A percentile compares a stretch with the other conserved stretches of the same genome.
Conservation (phyloP, 2,797 vertebrate genomes). For the Rachycentron canadum region DNA sequence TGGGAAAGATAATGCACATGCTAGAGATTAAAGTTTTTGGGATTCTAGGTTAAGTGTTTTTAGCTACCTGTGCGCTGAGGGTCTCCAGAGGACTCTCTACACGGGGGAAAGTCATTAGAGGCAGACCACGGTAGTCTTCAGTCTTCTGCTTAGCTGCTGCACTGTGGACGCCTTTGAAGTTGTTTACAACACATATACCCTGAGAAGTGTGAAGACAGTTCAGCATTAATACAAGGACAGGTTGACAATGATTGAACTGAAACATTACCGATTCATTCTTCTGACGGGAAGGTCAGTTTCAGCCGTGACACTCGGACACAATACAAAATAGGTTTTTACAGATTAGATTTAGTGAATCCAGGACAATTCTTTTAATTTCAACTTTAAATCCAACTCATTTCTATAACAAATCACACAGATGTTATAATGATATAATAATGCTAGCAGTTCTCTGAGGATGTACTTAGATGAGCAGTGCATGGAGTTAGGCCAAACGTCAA, state of each 20-base stretch:
- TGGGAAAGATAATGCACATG: slow-evolving; percentile 45
- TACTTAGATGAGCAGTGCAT: too few relatives aligned
- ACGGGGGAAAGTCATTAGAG: slow-evolving; percentile 97
- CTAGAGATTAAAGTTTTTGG: slow-evolving; percentile 43
- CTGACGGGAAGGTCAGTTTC: not conserved
- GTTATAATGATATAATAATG: not conserved
- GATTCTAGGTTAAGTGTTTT: slow-evolving; percentile 60
- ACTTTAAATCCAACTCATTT: not conserved
- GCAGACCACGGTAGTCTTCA: slow-evolving; percentile 93
- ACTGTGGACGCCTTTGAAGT: slow-evolving; percentile 93
- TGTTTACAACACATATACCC: slow-evolving; percentile 98
- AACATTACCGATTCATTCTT: slow-evolving; percentile 5
- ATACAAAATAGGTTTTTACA: not conserved
- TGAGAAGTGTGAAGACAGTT: slow-evolving; percentile 62
- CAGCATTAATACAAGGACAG: not conserved
- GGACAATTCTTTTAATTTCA: not conserved
- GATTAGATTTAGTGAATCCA: not conserved
- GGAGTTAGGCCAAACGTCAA: not conserved
- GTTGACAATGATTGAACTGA: not conserved
- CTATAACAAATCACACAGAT: not conserved
- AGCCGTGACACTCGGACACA: not conserved
- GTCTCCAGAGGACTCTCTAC: slow-evolving; percentile 98
- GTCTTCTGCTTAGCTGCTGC: slow-evolving; percentile 91
- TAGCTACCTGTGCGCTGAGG: slow-evolving; percentile 94
- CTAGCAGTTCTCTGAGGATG: too few relatives aligned